These are phyloP conservation scores for Puntigrus tetrazona DNA, from an alignment of 2,113 vertebrate species.

Conservation along the genomic window DNA sequence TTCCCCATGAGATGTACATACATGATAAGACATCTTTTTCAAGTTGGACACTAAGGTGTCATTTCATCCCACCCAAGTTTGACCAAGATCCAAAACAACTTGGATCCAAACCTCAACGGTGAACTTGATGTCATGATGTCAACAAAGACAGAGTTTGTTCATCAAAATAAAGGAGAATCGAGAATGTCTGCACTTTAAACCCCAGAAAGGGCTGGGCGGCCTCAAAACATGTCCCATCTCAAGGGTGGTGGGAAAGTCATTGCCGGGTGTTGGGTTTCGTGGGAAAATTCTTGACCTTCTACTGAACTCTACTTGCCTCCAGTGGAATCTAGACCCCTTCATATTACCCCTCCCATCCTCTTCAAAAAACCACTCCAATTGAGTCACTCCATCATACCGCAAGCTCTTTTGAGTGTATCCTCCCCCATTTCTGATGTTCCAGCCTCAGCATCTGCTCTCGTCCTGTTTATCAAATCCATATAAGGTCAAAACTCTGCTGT, in stretches of 20 bases:
- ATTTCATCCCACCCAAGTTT: neutral
- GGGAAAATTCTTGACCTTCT: conserved; percentile 72
- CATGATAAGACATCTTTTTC: neutral
- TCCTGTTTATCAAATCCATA: conserved; percentile 68
- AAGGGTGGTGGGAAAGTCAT: conserved; percentile 49
- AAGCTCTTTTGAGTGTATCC: neutral
- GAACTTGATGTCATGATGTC: neutral
- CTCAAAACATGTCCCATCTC: conserved; percentile 15
- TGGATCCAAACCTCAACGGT: neutral
- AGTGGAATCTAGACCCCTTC: conserved; percentile 49
- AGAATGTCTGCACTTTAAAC: neutral
- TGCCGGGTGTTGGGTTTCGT: conserved; percentile 64
- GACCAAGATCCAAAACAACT: conserved; percentile 4
- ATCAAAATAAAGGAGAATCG: neutral
- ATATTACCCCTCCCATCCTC: conserved; percentile 36
- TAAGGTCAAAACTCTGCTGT: conserved; percentile 65
- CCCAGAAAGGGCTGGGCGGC: neutral
- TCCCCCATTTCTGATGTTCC: conserved; percentile 20
- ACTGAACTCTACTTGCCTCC: conserved; percentile 56
- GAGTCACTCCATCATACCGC: neutral
- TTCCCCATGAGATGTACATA: neutral
- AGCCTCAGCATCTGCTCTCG: conserved; percentile 51
- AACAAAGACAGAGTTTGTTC: neutral
- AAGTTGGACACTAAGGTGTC: neutral
- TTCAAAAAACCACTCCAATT: conserved; percentile 23